These are phyloP conservation scores for Antigone vipio DNA, from an alignment of 2,113 vertebrate species.

Conservation along the genomic window DNA sequence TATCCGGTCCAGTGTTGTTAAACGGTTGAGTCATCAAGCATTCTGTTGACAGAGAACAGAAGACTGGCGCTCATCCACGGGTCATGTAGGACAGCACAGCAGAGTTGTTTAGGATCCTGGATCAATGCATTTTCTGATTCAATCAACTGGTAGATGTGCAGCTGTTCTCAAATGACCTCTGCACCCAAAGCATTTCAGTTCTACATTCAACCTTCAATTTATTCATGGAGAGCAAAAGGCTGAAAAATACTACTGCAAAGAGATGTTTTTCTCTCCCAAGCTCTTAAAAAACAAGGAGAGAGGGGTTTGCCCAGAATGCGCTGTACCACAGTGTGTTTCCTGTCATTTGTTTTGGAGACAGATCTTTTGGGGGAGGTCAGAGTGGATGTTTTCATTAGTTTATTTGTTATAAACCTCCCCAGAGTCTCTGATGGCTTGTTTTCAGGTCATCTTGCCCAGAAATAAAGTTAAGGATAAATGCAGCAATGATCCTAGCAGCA, in stretches of 20 bases:
- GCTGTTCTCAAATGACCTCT: neutral
- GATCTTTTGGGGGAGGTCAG: neutral
- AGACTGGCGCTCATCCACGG: neutral
- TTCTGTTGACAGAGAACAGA: slow-evolving; percentile 74
- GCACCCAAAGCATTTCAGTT: neutral
- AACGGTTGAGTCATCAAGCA: slow-evolving; percentile 89
- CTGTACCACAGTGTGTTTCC: slow-evolving; percentile 20
- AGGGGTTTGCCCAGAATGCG: slow-evolving; percentile 7
- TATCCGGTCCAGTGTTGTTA: slow-evolving; percentile 89
- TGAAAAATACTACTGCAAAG: neutral
- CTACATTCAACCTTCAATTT: neutral
- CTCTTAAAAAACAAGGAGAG: neutral
- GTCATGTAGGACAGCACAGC: neutral
- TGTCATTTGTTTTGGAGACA: slow-evolving; percentile 27
- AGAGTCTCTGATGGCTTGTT: neutral
- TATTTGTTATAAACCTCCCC: slow-evolving; percentile 14
- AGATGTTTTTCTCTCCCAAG: neutral
- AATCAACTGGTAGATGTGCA: neutral
- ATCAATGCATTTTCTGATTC: neutral
- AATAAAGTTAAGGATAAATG: neutral
- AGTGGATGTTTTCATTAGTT: neutral
- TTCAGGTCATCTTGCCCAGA: slow-evolving; percentile 46
- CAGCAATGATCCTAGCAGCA: neutral
- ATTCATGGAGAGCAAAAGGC: neutral
- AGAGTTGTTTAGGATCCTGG: neutral